phyloP scores from a whole-genome alignment of 2,113 vertebrate genomes.

The Ancistrus triradiatus region DNA sequence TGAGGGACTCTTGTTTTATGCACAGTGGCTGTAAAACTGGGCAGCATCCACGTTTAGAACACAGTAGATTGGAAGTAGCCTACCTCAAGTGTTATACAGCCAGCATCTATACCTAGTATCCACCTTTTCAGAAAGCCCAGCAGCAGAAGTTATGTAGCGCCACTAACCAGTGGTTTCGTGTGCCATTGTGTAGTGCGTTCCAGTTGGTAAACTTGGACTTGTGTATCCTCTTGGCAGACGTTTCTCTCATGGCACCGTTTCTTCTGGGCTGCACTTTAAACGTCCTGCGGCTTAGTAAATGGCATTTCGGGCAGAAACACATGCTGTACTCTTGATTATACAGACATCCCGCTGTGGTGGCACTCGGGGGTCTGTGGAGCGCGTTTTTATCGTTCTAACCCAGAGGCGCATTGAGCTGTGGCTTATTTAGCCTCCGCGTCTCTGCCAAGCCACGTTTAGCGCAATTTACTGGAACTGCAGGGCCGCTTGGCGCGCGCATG shows the following conservation, averaged over 20 bases:
- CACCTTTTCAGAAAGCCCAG: too few species aligned
- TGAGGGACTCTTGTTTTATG: too few species aligned
- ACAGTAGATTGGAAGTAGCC: too few species aligned
- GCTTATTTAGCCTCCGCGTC: constrained; percentile 46
- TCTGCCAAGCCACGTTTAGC: constrained; percentile 62
- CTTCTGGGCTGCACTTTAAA: constrained; percentile 54
- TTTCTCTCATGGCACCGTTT: constrained; percentile 41
- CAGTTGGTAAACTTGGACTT: background rate
- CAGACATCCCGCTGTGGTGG: constrained; percentile 38
- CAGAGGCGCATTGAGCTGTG: constrained; percentile 48
- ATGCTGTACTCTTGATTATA: constrained; percentile 40
- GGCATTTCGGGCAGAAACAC: constrained; percentile 46
- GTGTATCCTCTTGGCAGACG: background rate
- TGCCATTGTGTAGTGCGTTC: too few species aligned
- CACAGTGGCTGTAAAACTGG: too few species aligned
- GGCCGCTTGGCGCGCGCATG: constrained; percentile 55
- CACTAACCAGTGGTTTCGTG: too few species aligned
- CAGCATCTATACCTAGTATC: too few species aligned
- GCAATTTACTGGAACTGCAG: constrained; percentile 67
- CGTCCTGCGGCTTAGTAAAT: constrained; percentile 45
- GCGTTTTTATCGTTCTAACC: constrained; percentile 52
- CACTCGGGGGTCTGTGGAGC: constrained; percentile 39
- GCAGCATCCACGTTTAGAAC: too few species aligned
- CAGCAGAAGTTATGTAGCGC: too few species aligned
- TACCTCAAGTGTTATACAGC: too few species aligned